Evolutionary conservation across 1,140 invertebrate species (phyloP).

Genomic region (Aradophagus sp.): DNA sequence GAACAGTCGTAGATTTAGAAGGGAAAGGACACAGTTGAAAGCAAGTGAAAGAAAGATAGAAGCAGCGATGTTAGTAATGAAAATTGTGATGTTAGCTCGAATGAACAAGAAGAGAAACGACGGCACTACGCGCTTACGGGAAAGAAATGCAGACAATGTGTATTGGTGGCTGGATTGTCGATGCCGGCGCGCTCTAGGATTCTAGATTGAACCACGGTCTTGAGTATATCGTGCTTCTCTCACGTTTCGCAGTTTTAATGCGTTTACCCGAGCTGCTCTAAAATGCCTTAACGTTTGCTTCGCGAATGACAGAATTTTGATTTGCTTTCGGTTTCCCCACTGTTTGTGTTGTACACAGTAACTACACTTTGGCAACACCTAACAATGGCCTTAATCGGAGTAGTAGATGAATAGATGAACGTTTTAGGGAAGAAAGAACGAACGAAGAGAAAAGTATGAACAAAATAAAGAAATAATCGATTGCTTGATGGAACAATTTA

Average conservation of each 20-base stretch:
- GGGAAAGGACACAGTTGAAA: no score
- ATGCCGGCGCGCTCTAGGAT: conserved; percentile 42
- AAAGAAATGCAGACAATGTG: conserved; percentile 76
- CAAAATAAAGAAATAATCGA: no score
- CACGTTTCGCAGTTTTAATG: background rate
- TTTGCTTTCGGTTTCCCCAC: conserved; percentile 5
- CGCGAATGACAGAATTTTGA: conserved; percentile 1
- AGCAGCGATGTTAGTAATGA: no score
- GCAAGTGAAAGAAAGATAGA: no score
- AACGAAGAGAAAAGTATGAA: no score
- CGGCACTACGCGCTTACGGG: conserved; percentile 38
- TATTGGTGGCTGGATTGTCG: conserved; percentile 74
- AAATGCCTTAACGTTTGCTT: conserved; percentile 26
- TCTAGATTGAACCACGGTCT: conserved; percentile 16
- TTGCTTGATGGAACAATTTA: no score
- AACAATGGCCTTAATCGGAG: no score
- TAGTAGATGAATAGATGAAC: no score
- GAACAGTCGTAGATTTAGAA: conserved; percentile 14
- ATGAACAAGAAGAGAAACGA: conserved; percentile 32
- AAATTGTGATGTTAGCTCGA: conserved; percentile 33
- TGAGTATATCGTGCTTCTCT: conserved; percentile 15
- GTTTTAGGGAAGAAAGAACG: no score
- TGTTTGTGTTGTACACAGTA: no score
- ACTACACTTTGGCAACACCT: no score
- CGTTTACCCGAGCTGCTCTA: conserved; percentile 23